These are phyloP conservation scores for Lithophane socia DNA, from an alignment of 2,888 invertebrate species.

Conservation along the genomic window DNA sequence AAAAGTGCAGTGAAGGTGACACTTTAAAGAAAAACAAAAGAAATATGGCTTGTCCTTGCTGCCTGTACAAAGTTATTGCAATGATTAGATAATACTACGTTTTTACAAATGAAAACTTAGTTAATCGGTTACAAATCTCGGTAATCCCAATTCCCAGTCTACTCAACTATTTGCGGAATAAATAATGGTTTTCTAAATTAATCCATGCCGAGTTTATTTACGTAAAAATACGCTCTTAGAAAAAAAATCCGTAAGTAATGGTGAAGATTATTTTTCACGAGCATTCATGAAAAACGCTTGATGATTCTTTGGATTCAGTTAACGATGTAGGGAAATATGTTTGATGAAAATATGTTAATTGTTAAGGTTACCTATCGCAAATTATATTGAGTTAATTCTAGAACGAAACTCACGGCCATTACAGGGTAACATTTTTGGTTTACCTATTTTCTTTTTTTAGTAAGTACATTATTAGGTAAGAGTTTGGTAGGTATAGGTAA, in stretches of 20 bases:
- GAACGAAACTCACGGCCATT: background rate
- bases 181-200: slow-evolving; percentile 29
- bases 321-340: background rate
- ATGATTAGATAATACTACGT: slow-evolving; percentile 32
- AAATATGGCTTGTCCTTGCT: slow-evolving; percentile 11
- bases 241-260: slow-evolving; percentile 12
- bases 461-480: background rate
- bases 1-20: slow-evolving; percentile 54
- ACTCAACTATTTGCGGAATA: slow-evolving; percentile 14
- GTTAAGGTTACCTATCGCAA: background rate
- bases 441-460: background rate
- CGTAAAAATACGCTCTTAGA: background rate
- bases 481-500: background rate
- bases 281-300: background rate
- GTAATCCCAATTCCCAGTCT: background rate
- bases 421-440: background rate
- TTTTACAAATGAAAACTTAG: slow-evolving; percentile 8
- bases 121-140: background rate
- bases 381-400: too few relatives aligned
- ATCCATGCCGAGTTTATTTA: slow-evolving; percentile 9
- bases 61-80: slow-evolving; percentile 20
- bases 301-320: background rate
- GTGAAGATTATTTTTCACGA: slow-evolving; percentile 14
- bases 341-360: background rate
- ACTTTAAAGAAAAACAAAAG: background rate